Base-by-base conservation (phyloP, 2,888 invertebrate species). In the Sclerodermus sp. region DNA sequence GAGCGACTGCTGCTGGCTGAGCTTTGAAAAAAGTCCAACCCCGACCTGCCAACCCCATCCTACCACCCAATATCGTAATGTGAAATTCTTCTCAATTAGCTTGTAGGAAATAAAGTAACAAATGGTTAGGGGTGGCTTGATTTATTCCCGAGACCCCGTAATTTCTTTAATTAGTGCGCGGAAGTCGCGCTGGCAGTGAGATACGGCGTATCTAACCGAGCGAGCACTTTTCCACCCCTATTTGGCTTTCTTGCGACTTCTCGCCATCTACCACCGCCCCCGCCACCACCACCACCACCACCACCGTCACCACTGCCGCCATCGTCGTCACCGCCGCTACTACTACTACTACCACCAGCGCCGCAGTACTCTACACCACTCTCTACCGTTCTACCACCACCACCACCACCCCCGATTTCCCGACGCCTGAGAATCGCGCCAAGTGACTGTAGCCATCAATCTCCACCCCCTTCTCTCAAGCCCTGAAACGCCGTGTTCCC, bases 361-460 rank as follows among this genome's bases (percentile, higher is more conserved):
- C 31, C 12, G 12, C 12, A 13, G 14, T n/a, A 13, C 40, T 17
- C 18, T n/a, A n/a, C n/a, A n/a, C n/a, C n/a, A n/a, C n/a, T n/a
- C n/a, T n/a, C n/a, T n/a, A n/a, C n/a, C n/a, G n/a, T n/a, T n/a
- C 31, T 12, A 31, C 31, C 12, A 31, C 31, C 12, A 31, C 31
- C 12, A 31, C 31, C 12, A 31, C 31, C 31, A 12, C 12, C 12
- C 8, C 31, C 12, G 12, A 9, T 17, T 40, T n/a, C 13, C 40
- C 13, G n/a, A n/a, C n/a, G n/a, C n/a, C n/a, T n/a, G n/a, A n/a
- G n/a, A n/a, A n/a, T n/a, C n/a, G n/a, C n/a, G 13, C 34, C 58
- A 71, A 70, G 73, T 73, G 70, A 70, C 74, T 74, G 62, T 54
- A 60, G 68, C 68, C 74, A 74, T 74, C 74, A 74, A 73, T 74